Base-by-base conservation (phyloP, 1,140 invertebrate genomes). In the Ostrea denselamellosa region DNA sequence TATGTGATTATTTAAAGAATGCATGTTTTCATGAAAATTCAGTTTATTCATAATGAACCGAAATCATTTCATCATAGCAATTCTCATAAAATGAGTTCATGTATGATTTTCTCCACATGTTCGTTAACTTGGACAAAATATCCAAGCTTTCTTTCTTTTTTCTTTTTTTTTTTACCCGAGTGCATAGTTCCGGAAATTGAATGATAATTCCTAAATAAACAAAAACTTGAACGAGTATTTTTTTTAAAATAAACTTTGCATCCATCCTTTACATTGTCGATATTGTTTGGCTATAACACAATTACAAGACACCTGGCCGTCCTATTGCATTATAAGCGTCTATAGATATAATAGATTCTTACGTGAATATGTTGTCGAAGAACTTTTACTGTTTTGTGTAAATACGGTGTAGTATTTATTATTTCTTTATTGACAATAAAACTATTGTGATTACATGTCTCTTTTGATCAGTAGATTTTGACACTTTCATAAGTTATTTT, bases 61-160 rank as follows among this genome's bases (percentile, higher is more conserved):
- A 44, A 44, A 7, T 17, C 58, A 62, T 62, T 62, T 62, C 68
- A 77, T 34, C 68, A 77, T 25, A 9, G 12, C 14, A 34, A 34
- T 77, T 77, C 68, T 77, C 68, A 77, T 77, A 10, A 77, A 77
- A 77, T 77, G 68, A 34, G 68, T 77, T 77, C 68, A 77, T 77
- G 22, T 7, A 77, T 34, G 68, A 28, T 34, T 28, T 28, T 34
- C 28, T 25, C 14, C 9, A 10, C 68, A 77, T 14, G 68, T 34
- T 77, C 68, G 28, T 34, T 17, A 34, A 77, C 10, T 8, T 77
- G 14, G 56, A 17, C 28, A 28, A 14, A 25, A 28, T 34, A 77
- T 77, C 68, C 22, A 77, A 25, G 25, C 1, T 77, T 22, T 77
- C 25, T 34, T 12, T 34, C 22, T 17, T 77, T 44, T n/a, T n/a